Conservation (phyloP, 2,888 invertebrate genomes). For the Camptogramma bilineatum region DNA sequence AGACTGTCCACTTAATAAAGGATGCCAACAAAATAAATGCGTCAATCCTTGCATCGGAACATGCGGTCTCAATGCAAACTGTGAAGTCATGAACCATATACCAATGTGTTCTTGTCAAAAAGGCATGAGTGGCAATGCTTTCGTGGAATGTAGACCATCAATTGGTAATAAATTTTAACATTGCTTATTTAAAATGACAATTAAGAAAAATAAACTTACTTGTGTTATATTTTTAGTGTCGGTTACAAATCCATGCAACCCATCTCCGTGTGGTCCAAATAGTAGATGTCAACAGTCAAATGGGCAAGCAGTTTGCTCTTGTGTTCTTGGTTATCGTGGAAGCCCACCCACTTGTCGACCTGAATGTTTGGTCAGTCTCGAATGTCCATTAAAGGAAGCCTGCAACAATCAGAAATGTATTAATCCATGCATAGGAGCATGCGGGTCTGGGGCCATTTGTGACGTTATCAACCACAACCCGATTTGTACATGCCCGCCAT, state of each 20-base stretch:
- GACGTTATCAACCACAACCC: slow-evolving; percentile 91
- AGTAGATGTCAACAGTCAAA: slow-evolving; percentile 90
- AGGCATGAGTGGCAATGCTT: slow-evolving; percentile 88
- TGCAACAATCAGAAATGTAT: slow-evolving; percentile 91
- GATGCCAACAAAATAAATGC: slow-evolving; percentile 89
- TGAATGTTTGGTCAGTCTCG: slow-evolving; percentile 90
- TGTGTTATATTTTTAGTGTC: slow-evolving; percentile 56
- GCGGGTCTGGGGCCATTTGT: slow-evolving; percentile 90
- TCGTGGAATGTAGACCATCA: slow-evolving; percentile 84
- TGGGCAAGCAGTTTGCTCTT: slow-evolving; percentile 90
- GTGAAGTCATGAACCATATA: slow-evolving; percentile 89
- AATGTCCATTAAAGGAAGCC: slow-evolving; percentile 89
- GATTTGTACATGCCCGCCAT: slow-evolving; percentile 89
- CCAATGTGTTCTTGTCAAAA: slow-evolving; percentile 89
- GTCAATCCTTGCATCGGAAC: slow-evolving; percentile 90
- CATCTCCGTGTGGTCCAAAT: slow-evolving; percentile 92
- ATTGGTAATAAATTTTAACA: slow-evolving; percentile 69
- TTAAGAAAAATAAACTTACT: background rate
- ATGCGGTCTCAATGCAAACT: slow-evolving; percentile 89
- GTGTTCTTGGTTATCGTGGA: slow-evolving; percentile 89
- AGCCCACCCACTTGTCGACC: slow-evolving; percentile 91
- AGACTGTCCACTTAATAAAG: slow-evolving; percentile 87
- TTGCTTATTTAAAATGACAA: background rate
- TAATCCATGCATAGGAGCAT: slow-evolving; percentile 92
- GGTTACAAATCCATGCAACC: slow-evolving; percentile 88